A percentile compares a stretch with the other conserved stretches of the same genome.
Evolutionary conservation across 2,113 vertebrate genomes (phyloP).

Genomic region (Scopus umbretta): DNA sequence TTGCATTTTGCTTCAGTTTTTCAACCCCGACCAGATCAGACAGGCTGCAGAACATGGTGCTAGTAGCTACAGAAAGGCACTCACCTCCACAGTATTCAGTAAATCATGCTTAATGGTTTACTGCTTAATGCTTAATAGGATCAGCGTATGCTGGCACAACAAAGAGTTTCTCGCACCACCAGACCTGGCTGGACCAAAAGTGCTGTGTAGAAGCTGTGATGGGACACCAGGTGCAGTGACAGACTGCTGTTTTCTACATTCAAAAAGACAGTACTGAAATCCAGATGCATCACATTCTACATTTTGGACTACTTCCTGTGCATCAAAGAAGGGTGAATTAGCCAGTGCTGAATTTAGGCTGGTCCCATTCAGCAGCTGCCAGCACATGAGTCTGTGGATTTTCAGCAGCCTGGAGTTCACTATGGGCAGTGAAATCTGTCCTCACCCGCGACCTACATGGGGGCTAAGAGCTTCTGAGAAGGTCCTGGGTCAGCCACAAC

Average conservation of each 20-base stretch:
- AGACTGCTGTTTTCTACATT: background rate
- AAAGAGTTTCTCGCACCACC: background rate
- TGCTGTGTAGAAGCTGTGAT: background rate
- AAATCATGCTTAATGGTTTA: no score
- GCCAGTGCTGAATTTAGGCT: background rate
- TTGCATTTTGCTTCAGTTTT: background rate
- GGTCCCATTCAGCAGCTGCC: background rate
- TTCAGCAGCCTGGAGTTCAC: background rate
- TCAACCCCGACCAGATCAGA: background rate
- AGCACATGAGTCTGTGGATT: background rate
- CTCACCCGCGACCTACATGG: accelerated
- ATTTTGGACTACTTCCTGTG: background rate
- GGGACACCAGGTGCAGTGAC: background rate
- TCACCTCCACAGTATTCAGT: background rate
- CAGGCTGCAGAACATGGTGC: background rate
- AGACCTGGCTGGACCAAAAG: background rate
- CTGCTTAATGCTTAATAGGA: background rate
- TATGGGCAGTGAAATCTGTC: background rate
- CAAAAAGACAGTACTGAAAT: background rate
- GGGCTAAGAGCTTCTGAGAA: background rate
- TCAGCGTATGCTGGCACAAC: background rate
- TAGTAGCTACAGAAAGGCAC: background rate
- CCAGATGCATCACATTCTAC: background rate
- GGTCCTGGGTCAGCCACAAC: background rate
- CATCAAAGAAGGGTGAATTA: background rate